phyloP scores from a whole-genome alignment of 2,113 vertebrate species.

The Prionailurus bengalensis region DNA sequence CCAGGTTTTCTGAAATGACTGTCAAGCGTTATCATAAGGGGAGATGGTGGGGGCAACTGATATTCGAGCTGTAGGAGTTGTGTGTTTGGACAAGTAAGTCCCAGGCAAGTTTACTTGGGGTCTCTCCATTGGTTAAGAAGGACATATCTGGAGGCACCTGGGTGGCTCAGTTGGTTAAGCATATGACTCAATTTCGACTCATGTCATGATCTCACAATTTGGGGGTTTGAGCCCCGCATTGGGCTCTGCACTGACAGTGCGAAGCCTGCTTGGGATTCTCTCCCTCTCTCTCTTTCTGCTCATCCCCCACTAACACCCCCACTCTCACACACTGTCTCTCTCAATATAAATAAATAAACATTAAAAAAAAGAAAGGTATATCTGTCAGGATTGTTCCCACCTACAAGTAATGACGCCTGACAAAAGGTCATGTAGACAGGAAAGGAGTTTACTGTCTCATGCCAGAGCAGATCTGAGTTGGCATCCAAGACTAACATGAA shows the following conservation, averaged over 20 bases:
- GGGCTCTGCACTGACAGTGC: too few species aligned
- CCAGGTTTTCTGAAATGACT: neutral
- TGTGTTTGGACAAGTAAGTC: neutral
- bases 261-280: too few species aligned
- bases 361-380: neutral
- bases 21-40: neutral
- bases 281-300: too few species aligned
- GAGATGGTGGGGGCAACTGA: neutral
- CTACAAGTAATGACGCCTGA: neutral
- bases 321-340: too few species aligned
- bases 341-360: too few species aligned
- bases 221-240: too few species aligned
- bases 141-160: neutral
- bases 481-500: neutral
- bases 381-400: neutral
- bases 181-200: too few species aligned
- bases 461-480: neutral
- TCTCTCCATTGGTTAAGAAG: neutral
- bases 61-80: neutral
- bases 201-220: too few species aligned
- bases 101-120: neutral
- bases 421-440: neutral
- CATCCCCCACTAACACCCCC: too few species aligned
- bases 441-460: neutral
- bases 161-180: too few species aligned